Evolutionary conservation across 37 sponge, comb jelly and placozoan genomes (phyloP).

Genomic region (Bolinopsis microptera): DNA sequence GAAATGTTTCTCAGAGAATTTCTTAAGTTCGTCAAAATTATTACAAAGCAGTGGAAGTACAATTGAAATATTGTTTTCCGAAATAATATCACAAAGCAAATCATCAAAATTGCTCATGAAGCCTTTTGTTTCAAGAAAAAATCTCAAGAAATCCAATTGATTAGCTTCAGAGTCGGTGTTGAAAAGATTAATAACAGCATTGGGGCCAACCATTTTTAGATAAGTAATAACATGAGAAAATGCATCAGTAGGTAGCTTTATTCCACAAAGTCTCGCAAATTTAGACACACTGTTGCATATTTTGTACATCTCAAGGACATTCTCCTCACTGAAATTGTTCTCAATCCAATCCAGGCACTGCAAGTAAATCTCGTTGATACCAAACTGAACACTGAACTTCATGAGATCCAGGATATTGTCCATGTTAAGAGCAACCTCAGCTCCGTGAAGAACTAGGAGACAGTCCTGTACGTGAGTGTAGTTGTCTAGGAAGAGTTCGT

Average conservation of each 20-base stretch:
- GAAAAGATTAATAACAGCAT: too few species aligned
- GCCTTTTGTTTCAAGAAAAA: not conserved
- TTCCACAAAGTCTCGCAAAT: not conserved
- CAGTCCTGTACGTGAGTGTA: not conserved
- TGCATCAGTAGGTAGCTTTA: not conserved
- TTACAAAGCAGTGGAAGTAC: too few species aligned
- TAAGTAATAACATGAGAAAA: not conserved
- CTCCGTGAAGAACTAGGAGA: not conserved
- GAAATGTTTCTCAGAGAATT: too few species aligned
- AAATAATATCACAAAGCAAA: not conserved
- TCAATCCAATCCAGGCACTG: not conserved
- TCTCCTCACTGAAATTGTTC: not conserved
- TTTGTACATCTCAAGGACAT: not conserved
- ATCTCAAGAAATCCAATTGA: not conserved
- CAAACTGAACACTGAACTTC: not conserved
- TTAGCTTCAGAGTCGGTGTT: not conserved
- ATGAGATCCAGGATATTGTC: not conserved
- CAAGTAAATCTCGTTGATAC: not conserved
- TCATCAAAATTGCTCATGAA: not conserved
- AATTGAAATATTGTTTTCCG: not conserved
- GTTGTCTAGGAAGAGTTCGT: not conserved
- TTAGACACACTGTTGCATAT: not conserved
- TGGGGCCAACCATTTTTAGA: not conserved
- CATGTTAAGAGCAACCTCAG: not conserved
- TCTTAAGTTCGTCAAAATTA: too few species aligned